Conservation (phyloP, 2,888 invertebrate species). For the Lymantria monacha region DNA sequence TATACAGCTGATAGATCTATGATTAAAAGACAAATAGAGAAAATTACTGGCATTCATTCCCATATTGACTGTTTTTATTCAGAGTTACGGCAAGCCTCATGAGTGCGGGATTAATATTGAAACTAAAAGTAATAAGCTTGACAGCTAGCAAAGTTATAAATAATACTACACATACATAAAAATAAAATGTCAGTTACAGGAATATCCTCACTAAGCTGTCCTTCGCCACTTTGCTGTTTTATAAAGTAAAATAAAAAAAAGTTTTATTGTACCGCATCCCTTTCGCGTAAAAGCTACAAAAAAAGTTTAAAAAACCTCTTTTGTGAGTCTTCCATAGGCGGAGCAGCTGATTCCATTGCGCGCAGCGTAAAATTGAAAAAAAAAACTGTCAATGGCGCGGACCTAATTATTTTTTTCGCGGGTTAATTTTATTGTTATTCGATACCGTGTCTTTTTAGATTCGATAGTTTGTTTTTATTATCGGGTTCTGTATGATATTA, state of each 20-base stretch:
- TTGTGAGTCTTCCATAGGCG: constrained; percentile 37
- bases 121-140: too few species aligned
- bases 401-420: constrained; percentile 34
- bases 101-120: too few species aligned
- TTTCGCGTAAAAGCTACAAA: constrained; percentile 35
- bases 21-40: too few species aligned
- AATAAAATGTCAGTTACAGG: too few species aligned
- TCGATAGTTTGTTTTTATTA: not conserved
- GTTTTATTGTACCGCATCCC: constrained; percentile 38
- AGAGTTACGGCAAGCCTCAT: too few species aligned
- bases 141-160: too few species aligned
- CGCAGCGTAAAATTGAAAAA: constrained; percentile 39
- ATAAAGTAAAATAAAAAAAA: constrained; percentile 27
- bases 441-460: not conserved
- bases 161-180: too few species aligned
- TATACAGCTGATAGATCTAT: too few species aligned
- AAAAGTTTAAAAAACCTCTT: constrained; percentile 36
- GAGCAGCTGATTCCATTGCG: constrained; percentile 47
- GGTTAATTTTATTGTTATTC: not conserved
- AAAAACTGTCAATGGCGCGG: constrained; percentile 40
- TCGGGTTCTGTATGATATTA: constrained; percentile 16
- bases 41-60: too few species aligned
- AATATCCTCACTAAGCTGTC: constrained; percentile 24
- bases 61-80: too few species aligned
- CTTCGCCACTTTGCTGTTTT: constrained; percentile 24